Evolutionary conservation across 2,888 invertebrate species (phyloP), one percentile per base, ranked within the genome.

Genomic region (Andrena chrysosceles): DNA sequence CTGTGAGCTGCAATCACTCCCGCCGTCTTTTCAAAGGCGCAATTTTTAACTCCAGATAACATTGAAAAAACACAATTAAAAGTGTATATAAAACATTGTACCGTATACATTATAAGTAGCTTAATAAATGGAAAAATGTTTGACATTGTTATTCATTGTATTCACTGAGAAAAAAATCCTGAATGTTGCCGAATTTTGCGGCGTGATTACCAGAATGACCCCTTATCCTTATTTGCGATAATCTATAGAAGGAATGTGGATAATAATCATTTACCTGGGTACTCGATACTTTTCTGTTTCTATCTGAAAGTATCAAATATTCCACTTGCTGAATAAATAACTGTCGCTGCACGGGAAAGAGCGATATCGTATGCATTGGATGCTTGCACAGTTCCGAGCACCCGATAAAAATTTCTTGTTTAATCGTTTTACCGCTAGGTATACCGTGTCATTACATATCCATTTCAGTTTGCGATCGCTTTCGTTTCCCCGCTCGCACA

Each of bases 381-480:
- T 63, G 60, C 29, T 56, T 56, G 48, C 56, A 2, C 31, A 13
- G 33, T 23, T 7, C 29, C 23, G 4, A 26, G 10, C 49, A 16
- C 31, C 48, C 59, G 26, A 59, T 10, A 62, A 72, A 71, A 67
- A 72, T 64, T 81, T 49, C 16, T 20, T 13, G 23, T 66, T 71
- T 54, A 75, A 75, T 82, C 42, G 48, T 60, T 72, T 71, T 64
- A 67, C 33, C 33, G 56, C 20, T 49, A 16, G 20, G 10, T 20
- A n/a, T 42, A n/a, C 20, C 73, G 23, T n/a, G 48, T 33, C 62
- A 54, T 63, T 52, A 49, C 16, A n/a, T 69, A 76, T 70, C 66
- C 29, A 62, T 82, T 76, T 76, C 68, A 13, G 16, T 35, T 59
- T 20, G 62, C 69, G 78, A 83, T 70, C 54, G 70, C 42, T 77